phyloP scores from a whole-genome alignment of 2,113 vertebrate species.

The Lepidiolamprologus cunningtoni region DNA sequence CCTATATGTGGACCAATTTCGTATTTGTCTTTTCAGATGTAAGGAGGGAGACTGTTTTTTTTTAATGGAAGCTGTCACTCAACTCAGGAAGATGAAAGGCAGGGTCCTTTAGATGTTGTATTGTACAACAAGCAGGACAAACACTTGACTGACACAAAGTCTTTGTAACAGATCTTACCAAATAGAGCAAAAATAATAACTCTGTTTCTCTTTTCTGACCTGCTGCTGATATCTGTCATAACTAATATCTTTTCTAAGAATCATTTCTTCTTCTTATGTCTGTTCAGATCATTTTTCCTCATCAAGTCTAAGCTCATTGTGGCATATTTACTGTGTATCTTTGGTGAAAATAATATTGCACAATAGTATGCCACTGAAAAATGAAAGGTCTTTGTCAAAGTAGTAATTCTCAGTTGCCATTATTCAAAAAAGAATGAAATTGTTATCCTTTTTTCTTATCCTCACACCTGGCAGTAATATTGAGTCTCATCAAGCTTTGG shows the following conservation, averaged over 20 bases:
- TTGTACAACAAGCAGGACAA: neutral
- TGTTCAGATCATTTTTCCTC: neutral
- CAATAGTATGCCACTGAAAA: neutral
- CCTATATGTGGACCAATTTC: neutral
- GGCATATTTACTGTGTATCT: neutral
- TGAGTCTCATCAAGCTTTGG: neutral
- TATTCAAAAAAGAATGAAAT: neutral
- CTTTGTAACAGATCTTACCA: neutral
- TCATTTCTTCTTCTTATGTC: neutral
- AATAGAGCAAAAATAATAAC: constrained; percentile 8
- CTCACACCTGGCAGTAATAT: neutral
- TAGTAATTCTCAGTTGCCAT: neutral
- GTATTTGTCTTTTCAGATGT: neutral
- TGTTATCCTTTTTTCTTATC: neutral
- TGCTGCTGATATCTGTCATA: neutral
- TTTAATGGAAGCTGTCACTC: neutral
- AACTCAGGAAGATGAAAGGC: neutral
- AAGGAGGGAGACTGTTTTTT: neutral
- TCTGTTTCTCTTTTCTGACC: neutral
- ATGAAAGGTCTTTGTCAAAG: neutral
- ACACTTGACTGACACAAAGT: neutral
- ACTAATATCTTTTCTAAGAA: neutral
- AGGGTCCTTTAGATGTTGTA: neutral
- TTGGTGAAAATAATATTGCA: neutral
- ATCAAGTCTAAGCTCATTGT: neutral